Base-by-base conservation (phyloP, 2,888 invertebrate genomes). In the Aplocera efformata region DNA sequence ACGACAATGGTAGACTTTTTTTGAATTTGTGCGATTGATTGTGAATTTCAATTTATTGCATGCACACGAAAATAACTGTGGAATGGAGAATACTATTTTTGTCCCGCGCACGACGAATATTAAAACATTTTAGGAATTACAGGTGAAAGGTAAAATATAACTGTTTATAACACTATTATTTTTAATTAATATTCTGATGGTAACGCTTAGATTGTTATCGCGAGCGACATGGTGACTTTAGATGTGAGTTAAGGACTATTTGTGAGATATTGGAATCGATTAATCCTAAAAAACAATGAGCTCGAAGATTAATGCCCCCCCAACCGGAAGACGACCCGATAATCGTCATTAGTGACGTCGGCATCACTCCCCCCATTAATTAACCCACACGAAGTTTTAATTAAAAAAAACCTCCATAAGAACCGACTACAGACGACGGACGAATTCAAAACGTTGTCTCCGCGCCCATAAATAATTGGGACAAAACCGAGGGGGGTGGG, bases 391-490 rank as follows among this genome's bases (percentile, higher is more conserved):
- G 73, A 79, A 79, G 74, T 82, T 85, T 84, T 84, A 84, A 84
- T 83, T 84, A 84, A 85, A 85, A 82, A 80, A 80, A 73, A 20
- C 58, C 49, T 72, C 73, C 74, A 79, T 75, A 82, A 84, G 83
- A 83, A 82, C 76, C 70, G 74, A 60, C 66, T 67, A 72, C 69
- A 17, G 73, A 72, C 68, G 76, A 74, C 74, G 79, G 80, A 79
- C 80, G 80, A 78, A 76, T 79, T 76, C 80, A 77, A 76, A 79
- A 78, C 82, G 81, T 66, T 73, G 82, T 83, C 83, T 84, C 81
- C 70, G 78, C 81, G 78, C 80, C 80, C 78, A 88, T 88, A 88
- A 88, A 88, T 86, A 86, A 85, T 82, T 82, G 82, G 84, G 83
- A 86, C 85, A 84, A 86, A 84, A 82, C 76, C 80, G 69, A 68